A percentile compares a stretch with the other conserved stretches of the same genome.
Evolutionary conservation across 2,113 vertebrate genomes (phyloP).

Genomic region (Ginglymostoma cirratum): DNA sequence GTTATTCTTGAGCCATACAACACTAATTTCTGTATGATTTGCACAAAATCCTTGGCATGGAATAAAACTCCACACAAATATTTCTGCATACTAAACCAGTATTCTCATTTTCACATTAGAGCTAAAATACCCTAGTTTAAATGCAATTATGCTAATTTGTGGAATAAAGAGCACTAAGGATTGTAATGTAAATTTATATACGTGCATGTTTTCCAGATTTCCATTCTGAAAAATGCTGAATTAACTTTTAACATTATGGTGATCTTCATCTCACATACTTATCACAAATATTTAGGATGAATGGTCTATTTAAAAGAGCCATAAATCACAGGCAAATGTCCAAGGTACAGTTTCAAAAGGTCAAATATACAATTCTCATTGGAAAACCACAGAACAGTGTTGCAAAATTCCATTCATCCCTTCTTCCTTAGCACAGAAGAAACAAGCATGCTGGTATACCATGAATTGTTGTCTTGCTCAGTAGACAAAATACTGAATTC

Average conservation of each 20-base stretch:
- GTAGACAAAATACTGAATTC: background rate
- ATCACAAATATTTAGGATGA: background rate
- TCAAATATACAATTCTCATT: background rate
- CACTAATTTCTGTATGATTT: background rate
- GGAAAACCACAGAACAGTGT: background rate
- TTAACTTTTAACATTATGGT: background rate
- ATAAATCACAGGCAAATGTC: background rate
- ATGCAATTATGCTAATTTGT: background rate
- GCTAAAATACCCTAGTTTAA: background rate
- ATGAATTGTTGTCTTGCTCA: background rate
- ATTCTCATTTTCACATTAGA: background rate
- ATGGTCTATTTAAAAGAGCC: background rate
- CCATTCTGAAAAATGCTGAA: background rate
- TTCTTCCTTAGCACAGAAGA: background rate
- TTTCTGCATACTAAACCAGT: background rate
- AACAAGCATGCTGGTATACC: background rate
- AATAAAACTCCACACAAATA: background rate
- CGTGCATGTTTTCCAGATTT: background rate
- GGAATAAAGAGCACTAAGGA: background rate
- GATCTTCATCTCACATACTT: background rate
- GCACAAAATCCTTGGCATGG: background rate
- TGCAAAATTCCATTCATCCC: background rate
- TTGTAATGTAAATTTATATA: background rate
- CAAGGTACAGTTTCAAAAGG: background rate
- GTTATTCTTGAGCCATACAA: background rate